These are phyloP conservation scores for Sphaerodactylus townsendi DNA, from an alignment of 2,113 vertebrate genomes.

Conservation along the genomic window DNA sequence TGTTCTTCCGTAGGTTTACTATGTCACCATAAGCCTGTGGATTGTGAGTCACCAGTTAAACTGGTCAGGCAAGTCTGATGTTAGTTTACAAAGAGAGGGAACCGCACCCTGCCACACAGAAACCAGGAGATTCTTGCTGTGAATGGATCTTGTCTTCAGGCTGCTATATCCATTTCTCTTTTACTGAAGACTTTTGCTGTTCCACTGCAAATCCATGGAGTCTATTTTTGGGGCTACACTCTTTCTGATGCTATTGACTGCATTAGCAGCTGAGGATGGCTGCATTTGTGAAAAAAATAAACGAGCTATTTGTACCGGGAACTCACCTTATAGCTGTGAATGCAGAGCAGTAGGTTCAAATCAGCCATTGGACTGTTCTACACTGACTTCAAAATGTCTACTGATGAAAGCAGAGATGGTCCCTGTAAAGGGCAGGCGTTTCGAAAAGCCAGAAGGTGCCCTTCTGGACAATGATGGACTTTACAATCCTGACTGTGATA, in stretches of 20 bases:
- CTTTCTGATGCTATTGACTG: conserved; percentile 27
- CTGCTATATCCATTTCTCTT: not conserved
- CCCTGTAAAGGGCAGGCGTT: not conserved
- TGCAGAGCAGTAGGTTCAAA: conserved; percentile 42
- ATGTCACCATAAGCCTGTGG: not conserved
- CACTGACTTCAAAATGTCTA: conserved; percentile 81
- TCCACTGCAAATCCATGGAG: conserved; percentile 24
- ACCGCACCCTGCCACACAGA: not conserved
- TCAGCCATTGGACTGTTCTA: conserved; percentile 47
- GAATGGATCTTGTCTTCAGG: not conserved
- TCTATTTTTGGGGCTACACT: not conserved
- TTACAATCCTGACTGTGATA: conserved; percentile 82
- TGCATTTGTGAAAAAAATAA: conserved; percentile 64
- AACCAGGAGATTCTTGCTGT: not conserved
- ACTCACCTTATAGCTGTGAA: not conserved
- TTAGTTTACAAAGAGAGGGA: conserved; percentile 54
- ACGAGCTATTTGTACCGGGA: conserved; percentile 36
- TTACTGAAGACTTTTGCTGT: not conserved
- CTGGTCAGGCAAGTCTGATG: conserved; percentile 51
- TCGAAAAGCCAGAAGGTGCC: conserved; percentile 65
- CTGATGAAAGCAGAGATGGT: conserved; percentile 82
- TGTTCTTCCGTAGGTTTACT: conserved; percentile 7
- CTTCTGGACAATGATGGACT: conserved; percentile 84
- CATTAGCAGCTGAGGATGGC: conserved; percentile 8
- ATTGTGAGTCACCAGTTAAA: conserved; percentile 45